These are phyloP conservation scores for Andricus grossulariae DNA, from an alignment of 1,140 invertebrate species.

Conservation along the genomic window DNA sequence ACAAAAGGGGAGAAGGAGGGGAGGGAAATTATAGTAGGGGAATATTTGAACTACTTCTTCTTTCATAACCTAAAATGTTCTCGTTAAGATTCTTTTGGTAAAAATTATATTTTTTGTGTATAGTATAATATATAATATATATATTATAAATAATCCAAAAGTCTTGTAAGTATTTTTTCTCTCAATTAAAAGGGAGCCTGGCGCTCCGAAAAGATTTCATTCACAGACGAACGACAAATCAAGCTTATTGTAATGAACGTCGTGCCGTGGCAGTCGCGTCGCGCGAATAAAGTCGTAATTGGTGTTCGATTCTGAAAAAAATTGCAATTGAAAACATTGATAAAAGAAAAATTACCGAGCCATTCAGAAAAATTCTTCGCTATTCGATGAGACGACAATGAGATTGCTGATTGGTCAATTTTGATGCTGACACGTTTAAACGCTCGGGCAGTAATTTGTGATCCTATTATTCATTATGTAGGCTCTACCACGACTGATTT, in stretches of 20 bases:
- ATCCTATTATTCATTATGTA: conserved; percentile 52
- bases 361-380: conserved; percentile 41
- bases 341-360: conserved; percentile 46
- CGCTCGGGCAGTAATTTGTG: conserved; percentile 58
- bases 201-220: too few relatives aligned
- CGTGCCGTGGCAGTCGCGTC: not conserved
- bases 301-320: not conserved
- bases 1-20: too few relatives aligned
- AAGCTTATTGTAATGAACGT: not conserved
- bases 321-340: conserved; percentile 5
- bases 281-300: conserved; percentile 8
- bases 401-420: conserved; percentile 65
- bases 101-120: too few relatives aligned
- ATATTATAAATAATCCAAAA: too few relatives aligned
- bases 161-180: too few relatives aligned
- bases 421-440: conserved; percentile 50
- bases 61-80: too few relatives aligned
- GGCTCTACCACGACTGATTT: conserved; percentile 30
- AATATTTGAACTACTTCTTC: too few relatives aligned
- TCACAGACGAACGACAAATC: not conserved
- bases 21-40: too few relatives aligned
- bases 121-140: too few relatives aligned
- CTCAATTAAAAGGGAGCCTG: too few relatives aligned
- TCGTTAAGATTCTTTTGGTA: too few relatives aligned
- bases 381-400: conserved; percentile 55